Percentiles rank a stretch among this genome's conserved stretches.
Evolutionary conservation across 2,797 vertebrate species (phyloP).

Genomic region (Aplochiton taeniatus): DNA sequence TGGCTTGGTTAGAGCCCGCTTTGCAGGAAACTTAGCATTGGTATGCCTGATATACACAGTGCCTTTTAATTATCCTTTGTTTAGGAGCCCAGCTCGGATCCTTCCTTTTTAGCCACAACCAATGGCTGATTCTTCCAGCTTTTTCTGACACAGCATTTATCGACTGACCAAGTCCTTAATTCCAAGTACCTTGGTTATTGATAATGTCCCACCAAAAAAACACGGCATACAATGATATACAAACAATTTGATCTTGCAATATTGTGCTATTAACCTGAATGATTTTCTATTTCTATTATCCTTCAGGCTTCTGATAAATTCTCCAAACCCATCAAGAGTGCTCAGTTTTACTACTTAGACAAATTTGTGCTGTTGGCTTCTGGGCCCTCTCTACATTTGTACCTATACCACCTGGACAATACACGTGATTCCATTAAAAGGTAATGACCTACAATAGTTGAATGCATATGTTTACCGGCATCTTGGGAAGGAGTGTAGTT

Average conservation of each 20-base stretch:
- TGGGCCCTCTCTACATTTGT: slow-evolving; percentile 79
- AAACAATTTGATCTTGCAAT: background rate
- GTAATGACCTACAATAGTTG: slow-evolving; percentile 53
- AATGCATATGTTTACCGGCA: background rate
- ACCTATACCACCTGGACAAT: slow-evolving; percentile 75
- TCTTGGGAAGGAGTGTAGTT: too few relatives aligned
- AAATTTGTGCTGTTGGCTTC: slow-evolving; percentile 83
- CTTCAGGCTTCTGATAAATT: slow-evolving; percentile 76
- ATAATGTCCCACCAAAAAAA: background rate
- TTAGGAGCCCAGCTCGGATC: too few relatives aligned
- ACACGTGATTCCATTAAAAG: slow-evolving; percentile 79
- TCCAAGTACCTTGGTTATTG: too few relatives aligned
- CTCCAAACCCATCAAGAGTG: slow-evolving; percentile 68
- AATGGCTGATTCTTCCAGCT: too few relatives aligned
- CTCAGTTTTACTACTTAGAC: slow-evolving; percentile 91
- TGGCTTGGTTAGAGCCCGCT: too few relatives aligned
- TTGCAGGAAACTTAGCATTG: too few relatives aligned
- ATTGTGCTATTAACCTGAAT: slow-evolving; percentile 1
- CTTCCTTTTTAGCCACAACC: too few relatives aligned
- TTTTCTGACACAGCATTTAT: too few relatives aligned
- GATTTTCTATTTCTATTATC: slow-evolving; percentile 12
- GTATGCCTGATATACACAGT: too few relatives aligned
- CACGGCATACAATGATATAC: background rate
- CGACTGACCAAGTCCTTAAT: too few relatives aligned
- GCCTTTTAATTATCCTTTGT: too few relatives aligned